Base-by-base conservation (phyloP, 2,888 invertebrate species). In the Calliphora vomitoria region DNA sequence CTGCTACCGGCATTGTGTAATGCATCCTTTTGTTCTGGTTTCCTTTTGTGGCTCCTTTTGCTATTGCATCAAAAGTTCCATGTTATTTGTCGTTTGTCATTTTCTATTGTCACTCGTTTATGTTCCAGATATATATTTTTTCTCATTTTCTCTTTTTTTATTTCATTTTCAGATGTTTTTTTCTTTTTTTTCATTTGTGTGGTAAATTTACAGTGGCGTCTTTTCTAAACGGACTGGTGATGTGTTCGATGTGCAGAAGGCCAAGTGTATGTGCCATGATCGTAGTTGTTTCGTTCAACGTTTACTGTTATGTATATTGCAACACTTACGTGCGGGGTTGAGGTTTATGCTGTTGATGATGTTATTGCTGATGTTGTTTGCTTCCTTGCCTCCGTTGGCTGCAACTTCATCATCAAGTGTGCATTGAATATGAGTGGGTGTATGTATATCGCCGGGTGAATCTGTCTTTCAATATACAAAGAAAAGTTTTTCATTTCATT, bases 101-200 rank as follows among this genome's bases (percentile, higher is more conserved):
- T 85, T 85, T 85, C 87, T 87, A 85, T 88, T 88, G 87, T 88
- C 69, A 83, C 76, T 84, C 84, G 82, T 82, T 86, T 82, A 84
- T 84, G 82, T 86, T 84, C 79, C 60, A 82, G 85, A 82, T 66
- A 41, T 64, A 66, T 1, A 55, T 74, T 72, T 71, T 82, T 66
- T 20, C 55, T 18, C 41, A 25, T 71, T 35, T 50, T 58, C 68
- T 20, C 38, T 78, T 68, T 53, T 55, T 71, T 60, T 55, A 62
- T 83, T 78, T 5, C 31, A 41, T n/a, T 31, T 66, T 66, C 64
- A 53, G 64, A 50, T 25, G 25, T 41, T 6, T 60, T 44, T 50
- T n/a, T n/a, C n/a, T n/a, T n/a, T 74, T 71, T 50, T 60, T 68
- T 18, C 10, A 50, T 58, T 44, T 31, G 15, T 66, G 66, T 35